Percentiles rank a stretch among this genome's conserved stretches.
These are phyloP conservation scores for Sebastes oblongus DNA, from an alignment of 2,797 vertebrate species.

Conservation along the genomic window DNA sequence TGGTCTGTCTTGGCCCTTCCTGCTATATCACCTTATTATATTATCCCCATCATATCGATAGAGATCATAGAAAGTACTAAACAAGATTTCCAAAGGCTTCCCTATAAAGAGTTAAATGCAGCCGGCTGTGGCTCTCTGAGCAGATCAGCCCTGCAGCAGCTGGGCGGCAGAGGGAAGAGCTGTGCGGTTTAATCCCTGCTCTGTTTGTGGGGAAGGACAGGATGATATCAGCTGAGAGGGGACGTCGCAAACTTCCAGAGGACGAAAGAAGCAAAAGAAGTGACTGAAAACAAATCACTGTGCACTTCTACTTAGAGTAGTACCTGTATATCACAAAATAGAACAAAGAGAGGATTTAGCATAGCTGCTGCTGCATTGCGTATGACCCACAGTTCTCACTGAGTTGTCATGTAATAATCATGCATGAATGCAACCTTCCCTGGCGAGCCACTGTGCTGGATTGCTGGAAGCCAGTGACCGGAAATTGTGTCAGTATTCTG, in stretches of 20 bases:
- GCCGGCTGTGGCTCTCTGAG: background rate
- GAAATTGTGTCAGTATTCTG: background rate
- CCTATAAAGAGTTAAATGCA: background rate
- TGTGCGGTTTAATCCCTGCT: conserved; percentile 28
- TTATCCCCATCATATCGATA: background rate
- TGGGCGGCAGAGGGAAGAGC: conserved; percentile 60
- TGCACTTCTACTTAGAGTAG: background rate
- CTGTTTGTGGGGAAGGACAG: background rate
- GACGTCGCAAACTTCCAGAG: background rate
- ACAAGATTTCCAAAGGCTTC: conserved; percentile 11
- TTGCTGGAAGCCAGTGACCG: background rate
- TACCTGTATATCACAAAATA: background rate
- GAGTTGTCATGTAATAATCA: background rate
- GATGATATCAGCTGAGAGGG: background rate
- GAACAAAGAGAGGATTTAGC: background rate
- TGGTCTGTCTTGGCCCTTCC: background rate
- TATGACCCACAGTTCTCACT: background rate
- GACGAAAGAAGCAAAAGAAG: background rate
- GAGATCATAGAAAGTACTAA: conserved; percentile 15
- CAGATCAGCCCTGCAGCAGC: conserved; percentile 9
- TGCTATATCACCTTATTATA: background rate
- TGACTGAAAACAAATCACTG: background rate
- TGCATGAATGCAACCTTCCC: background rate
- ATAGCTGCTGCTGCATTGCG: background rate
- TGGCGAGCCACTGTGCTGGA: background rate